A percentile compares a stretch with the other conserved stretches of the same genome.
These are phyloP conservation scores for Adelognathus sp. DNA, from an alignment of 2,888 invertebrate species.

Conservation along the genomic window DNA sequence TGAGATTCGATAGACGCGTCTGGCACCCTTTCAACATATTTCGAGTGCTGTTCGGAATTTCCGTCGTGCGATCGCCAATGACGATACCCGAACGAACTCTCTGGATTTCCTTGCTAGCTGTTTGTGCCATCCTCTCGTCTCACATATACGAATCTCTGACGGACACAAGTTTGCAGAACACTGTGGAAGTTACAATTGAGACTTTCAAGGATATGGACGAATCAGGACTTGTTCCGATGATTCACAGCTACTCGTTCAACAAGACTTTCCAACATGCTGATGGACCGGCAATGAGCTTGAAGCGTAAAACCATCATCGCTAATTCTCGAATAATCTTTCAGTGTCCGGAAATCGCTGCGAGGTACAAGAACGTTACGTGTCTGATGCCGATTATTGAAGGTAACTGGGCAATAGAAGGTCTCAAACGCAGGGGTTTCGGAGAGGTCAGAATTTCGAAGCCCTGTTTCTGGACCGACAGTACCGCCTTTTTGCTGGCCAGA, in stretches of 20 bases:
- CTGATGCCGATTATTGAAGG: constrained; percentile 18
- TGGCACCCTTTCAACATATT: constrained; percentile 47
- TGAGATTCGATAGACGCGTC: constrained; percentile 34
- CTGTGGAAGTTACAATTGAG: constrained; percentile 17
- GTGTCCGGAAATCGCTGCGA: constrained; percentile 11
- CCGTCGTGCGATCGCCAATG: constrained; percentile 8
- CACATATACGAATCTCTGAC: constrained; percentile 55
- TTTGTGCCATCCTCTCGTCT: constrained; percentile 54
- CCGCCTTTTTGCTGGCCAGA: constrained; percentile 20
- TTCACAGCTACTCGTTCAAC: constrained; percentile 5
- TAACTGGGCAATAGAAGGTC: not conserved
- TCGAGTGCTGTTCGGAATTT: constrained; percentile 52
- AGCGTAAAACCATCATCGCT: constrained; percentile 10
- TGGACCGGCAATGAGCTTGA: constrained; percentile 17
- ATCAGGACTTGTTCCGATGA: constrained; percentile 45
- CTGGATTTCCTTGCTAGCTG: constrained; percentile 36
- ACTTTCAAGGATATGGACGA: constrained; percentile 54
- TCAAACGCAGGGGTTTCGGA: not conserved
- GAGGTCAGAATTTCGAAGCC: constrained; percentile 13
- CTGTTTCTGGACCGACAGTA: constrained; percentile 50
- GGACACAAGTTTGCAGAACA: constrained; percentile 19
- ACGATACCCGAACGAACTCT: constrained; percentile 51
- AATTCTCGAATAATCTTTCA: not conserved
- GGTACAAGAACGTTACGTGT: constrained; percentile 41
- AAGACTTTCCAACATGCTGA: constrained; percentile 40